Conservation (phyloP, 2,797 vertebrate species). For the Tenualosa ilisha region DNA sequence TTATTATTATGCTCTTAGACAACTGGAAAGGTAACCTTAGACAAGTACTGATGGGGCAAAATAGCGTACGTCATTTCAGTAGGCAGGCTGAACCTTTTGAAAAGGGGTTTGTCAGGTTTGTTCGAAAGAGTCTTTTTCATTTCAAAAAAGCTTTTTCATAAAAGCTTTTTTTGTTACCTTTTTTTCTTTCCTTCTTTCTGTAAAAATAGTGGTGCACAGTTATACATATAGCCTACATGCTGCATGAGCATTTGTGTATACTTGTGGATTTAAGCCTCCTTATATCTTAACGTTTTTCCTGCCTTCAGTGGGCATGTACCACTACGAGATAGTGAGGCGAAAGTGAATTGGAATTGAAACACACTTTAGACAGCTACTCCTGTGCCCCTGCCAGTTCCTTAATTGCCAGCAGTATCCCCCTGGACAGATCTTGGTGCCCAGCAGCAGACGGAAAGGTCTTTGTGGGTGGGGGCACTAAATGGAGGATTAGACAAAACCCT, state of each 20-base stretch:
- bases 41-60: neutral
- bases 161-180: too few species aligned
- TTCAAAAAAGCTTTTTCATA: neutral
- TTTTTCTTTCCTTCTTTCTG: neutral
- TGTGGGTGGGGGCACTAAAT: constrained; percentile 27
- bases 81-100: neutral
- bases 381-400: neutral
- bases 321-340: neutral
- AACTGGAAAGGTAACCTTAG: constrained; percentile 25
- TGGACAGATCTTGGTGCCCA: constrained; percentile 22
- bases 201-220: neutral
- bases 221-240: too few species aligned
- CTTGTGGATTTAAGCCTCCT: too few species aligned
- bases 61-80: neutral
- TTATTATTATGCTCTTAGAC: constrained; percentile 21
- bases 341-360: neutral
- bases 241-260: too few species aligned
- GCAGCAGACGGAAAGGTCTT: constrained; percentile 27
- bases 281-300: too few species aligned
- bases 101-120: neutral
- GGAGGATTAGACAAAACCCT: constrained; percentile 53
- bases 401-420: neutral
- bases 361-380: neutral
- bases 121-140: neutral
- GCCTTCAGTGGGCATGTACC: neutral